Evolutionary conservation across 2,888 invertebrate species (phyloP).

Genomic region (Antheraea yamamai): DNA sequence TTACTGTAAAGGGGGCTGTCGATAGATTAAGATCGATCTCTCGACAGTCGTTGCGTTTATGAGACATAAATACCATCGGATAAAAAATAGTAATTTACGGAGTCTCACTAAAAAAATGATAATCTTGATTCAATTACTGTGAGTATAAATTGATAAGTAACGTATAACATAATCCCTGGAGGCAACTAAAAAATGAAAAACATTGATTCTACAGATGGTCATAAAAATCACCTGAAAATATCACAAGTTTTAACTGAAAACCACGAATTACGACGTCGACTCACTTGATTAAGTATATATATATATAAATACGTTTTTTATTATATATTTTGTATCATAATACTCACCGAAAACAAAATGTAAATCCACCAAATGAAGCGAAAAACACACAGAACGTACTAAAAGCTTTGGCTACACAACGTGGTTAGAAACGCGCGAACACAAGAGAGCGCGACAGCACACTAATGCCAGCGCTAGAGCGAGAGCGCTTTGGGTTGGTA

Average conservation of each 20-base stretch:
- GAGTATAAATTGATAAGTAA: no score
- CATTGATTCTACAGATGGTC: not conserved
- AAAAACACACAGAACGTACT: conserved; percentile 7
- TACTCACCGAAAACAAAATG: not conserved
- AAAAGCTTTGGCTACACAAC: not conserved
- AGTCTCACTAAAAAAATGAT: no score
- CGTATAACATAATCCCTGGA: not conserved
- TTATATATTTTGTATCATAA: not conserved
- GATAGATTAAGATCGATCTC: no score
- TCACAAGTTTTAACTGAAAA: not conserved
- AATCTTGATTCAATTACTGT: no score
- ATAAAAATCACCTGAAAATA: not conserved
- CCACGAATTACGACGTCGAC: not conserved
- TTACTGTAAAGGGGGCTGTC: no score
- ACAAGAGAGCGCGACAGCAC: not conserved
- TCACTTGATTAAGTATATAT: not conserved
- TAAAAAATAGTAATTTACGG: no score
- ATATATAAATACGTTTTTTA: not conserved
- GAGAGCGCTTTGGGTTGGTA: not conserved
- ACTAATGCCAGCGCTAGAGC: not conserved
- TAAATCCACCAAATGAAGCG: not conserved
- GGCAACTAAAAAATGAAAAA: not conserved
- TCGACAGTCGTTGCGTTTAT: no score
- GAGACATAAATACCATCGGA: no score
- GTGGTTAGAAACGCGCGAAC: conserved; percentile 11